These are phyloP conservation scores for Drosophila prostipennis DNA, from an alignment of 2,888 invertebrate species.

Conservation along the genomic window DNA sequence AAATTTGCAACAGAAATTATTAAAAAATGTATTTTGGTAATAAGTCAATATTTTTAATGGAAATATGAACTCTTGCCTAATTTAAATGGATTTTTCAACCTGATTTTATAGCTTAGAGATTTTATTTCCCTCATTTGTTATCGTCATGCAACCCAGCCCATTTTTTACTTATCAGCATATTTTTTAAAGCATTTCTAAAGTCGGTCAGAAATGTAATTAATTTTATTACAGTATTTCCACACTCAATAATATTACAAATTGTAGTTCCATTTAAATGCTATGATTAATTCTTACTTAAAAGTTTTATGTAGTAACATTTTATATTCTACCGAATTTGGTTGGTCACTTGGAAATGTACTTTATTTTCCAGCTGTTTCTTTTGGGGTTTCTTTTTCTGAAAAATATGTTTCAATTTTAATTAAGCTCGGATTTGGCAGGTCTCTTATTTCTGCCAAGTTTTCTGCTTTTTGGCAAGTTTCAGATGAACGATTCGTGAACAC, in stretches of 20 bases:
- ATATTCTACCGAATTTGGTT: no score
- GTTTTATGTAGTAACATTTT: no score
- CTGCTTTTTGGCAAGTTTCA: slow-evolving; percentile 29
- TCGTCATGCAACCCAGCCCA: slow-evolving; percentile 7
- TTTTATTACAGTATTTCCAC: no score
- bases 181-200: no score
- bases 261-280: no score
- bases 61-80: background rate
- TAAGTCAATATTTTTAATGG: background rate
- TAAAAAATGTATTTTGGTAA: background rate
- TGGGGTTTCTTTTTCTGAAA: slow-evolving; percentile 1
- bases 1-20: background rate
- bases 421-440: slow-evolving; percentile 50
- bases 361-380: slow-evolving; percentile 1
- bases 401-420: slow-evolving; percentile 63
- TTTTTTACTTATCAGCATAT: slow-evolving; percentile 3
- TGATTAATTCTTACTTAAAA: no score
- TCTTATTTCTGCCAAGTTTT: slow-evolving; percentile 5
- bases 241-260: no score
- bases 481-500: slow-evolving; percentile 60
- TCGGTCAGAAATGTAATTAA: no score
- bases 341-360: background rate
- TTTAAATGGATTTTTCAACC: background rate
- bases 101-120: background rate
- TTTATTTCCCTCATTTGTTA: slow-evolving; percentile 1